Evolutionary conservation across 2,888 invertebrate species (phyloP), one percentile per base, ranked within the genome.

Genomic region (Tipula vernalis): DNA sequence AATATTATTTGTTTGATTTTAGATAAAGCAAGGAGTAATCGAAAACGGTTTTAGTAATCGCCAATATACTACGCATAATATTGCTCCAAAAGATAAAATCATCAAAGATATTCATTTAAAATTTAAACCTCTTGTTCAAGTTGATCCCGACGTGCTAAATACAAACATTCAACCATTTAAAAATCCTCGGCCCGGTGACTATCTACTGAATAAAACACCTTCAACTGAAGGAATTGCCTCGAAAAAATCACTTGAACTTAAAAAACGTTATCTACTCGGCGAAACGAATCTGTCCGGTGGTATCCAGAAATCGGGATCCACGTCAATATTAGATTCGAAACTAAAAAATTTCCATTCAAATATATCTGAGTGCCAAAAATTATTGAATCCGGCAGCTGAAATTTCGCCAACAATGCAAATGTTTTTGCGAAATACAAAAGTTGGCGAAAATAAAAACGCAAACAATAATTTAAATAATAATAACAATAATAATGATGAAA

Each of bases 161-260:
- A 90, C 89, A 71, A 91, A 90, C 87, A 90, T 91, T 0, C 89
- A 89, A 83, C 93, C 94, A 0, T 89, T 94, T 13, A 91, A 93
- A 86, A 94, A 94, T 90, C 94, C 94, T 0, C 93, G 94, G 4
- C 93, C 93, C 13, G 95, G 95, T n/a, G 96, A 96, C 88, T 96
- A 96, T 90, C 93, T 96, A 83, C 93, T 97, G 83, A 96, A 95
- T 90, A 94, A 96, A 89, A 96, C 97, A 0, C 95, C 96, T 88
- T 97, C 97, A 88, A 97, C 97, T 0, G 96, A 96, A 89, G 97
- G 97, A 28, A 95, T 97, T 87, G 97, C 97, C 12, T 96, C 97
- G 15, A 97, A 97, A 91, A 95, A 96, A 87, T 97, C 97, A 18
- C 92, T 97, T 86, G 97, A 97, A 91, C 93, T 97, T 84, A 97